A percentile compares a stretch with the other conserved stretches of the same genome.
Evolutionary conservation across 2,888 invertebrate genomes (phyloP).

Genomic region (Meiosimyza decipiens): DNA sequence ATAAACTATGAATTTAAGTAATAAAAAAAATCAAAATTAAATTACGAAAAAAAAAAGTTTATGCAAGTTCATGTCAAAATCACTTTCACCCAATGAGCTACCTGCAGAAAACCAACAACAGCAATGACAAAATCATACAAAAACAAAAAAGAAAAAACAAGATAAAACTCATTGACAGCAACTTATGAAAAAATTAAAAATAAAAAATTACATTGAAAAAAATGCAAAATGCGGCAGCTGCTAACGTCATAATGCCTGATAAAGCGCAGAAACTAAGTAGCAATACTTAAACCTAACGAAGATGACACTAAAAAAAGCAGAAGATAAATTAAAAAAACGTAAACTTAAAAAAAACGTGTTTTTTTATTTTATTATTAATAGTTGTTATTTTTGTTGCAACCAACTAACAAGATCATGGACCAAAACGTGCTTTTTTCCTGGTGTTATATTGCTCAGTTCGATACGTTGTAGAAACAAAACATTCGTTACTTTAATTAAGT

Average conservation of each 20-base stretch:
- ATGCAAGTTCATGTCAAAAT: slow-evolving; percentile 8
- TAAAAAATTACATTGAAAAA: neutral
- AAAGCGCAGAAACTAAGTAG: no score
- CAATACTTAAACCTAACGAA: neutral
- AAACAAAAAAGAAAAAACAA: neutral
- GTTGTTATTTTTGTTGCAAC: neutral
- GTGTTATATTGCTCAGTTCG: no score
- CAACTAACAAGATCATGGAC: neutral
- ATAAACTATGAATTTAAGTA: no score
- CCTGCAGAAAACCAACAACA: neutral
- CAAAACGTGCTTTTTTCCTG: slow-evolving; percentile 9
- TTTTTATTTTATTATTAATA: no score
- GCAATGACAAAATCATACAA: neutral
- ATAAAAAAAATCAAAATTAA: no score
- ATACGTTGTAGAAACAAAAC: no score
- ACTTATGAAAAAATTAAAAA: slow-evolving; percentile 2
- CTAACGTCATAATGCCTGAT: neutral
- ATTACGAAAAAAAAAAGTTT: no score
- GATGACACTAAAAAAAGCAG: neutral
- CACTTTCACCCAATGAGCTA: slow-evolving; percentile 2
- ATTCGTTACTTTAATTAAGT: no score
- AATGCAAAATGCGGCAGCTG: slow-evolving; percentile 9
- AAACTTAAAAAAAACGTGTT: neutral
- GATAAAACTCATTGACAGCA: slow-evolving; percentile 6
- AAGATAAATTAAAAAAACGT: neutral